Conservation (phyloP, 2,113 vertebrate genomes). For the Seriola quinqueradiata region DNA sequence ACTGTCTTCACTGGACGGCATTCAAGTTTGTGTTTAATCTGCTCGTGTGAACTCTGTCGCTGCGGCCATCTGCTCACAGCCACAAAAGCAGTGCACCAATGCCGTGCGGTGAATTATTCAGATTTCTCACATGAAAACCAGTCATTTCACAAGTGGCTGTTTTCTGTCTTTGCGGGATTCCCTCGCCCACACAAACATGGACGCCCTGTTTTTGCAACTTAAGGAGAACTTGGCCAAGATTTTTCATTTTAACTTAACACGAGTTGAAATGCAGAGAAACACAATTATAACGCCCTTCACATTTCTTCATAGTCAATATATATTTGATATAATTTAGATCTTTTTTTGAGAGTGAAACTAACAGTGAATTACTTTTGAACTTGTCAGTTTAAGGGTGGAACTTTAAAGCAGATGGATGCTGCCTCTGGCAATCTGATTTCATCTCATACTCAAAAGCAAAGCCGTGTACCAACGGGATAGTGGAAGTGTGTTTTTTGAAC, state of each 20-base stretch:
- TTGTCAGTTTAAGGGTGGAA: background rate
- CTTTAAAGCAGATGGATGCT: background rate
- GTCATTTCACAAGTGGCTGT: constrained; percentile 31
- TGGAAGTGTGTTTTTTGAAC: background rate
- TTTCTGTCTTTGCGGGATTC: constrained; percentile 20
- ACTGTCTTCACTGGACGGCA: constrained; percentile 44
- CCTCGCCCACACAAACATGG: background rate
- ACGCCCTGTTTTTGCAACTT: background rate
- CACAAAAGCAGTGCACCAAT: constrained; percentile 11
- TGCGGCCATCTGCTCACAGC: constrained; percentile 56
- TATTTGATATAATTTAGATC: background rate
- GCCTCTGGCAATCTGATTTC: background rate
- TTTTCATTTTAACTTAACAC: background rate
- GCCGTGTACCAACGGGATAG: background rate
- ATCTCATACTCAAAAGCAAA: constrained; percentile 7
- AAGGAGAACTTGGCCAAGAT: background rate
- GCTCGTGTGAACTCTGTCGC: constrained; percentile 54
- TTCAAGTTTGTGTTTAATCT: constrained; percentile 63
- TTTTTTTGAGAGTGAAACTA: background rate
- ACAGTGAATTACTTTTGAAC: background rate
- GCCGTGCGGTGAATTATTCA: constrained; percentile 30
- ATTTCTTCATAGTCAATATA: background rate
- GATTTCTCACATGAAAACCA: constrained; percentile 27
- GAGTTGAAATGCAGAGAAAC: background rate
- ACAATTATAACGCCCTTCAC: background rate